Conservation (phyloP, 23 tunicate species). For the Halocynthia aurantium region DNA sequence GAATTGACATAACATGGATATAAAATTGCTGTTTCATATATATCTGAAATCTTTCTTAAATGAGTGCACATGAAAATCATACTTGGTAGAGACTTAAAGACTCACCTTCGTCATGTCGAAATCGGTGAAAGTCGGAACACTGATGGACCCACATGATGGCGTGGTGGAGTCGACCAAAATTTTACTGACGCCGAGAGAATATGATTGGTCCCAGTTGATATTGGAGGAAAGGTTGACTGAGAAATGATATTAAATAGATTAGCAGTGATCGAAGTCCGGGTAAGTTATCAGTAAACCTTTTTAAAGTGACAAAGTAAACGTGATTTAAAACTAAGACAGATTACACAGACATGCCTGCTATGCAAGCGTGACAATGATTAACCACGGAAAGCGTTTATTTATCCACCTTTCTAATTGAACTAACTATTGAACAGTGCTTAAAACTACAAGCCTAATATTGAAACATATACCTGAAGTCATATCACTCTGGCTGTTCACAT, state of each 20-base stretch:
- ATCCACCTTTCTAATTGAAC: constrained; percentile 20
- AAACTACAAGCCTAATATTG: not conserved
- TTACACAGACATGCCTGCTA: no score
- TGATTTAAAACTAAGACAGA: no score
- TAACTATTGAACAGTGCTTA: not conserved
- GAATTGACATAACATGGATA: no score
- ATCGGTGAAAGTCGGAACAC: not conserved
- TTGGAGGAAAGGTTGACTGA: not conserved
- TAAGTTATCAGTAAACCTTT: no score
- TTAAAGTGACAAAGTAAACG: no score
- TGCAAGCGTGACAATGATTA: no score
- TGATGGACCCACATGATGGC: constrained; percentile 10
- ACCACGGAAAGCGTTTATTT: no score
- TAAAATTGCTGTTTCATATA: no score
- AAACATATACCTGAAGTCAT: not conserved
- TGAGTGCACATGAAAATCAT: no score
- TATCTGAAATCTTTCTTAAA: no score
- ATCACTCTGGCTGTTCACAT: not conserved
- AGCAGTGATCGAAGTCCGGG: no score
- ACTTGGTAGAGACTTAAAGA: not conserved
- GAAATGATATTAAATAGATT: no score
- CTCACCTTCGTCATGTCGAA: not conserved
- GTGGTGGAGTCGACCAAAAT: constrained; percentile 17
- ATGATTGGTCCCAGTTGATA: not conserved
- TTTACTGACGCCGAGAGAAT: constrained; percentile 7